These are phyloP conservation scores for Mythimna ferrago DNA, from an alignment of 2,888 invertebrate genomes.

Conservation along the genomic window DNA sequence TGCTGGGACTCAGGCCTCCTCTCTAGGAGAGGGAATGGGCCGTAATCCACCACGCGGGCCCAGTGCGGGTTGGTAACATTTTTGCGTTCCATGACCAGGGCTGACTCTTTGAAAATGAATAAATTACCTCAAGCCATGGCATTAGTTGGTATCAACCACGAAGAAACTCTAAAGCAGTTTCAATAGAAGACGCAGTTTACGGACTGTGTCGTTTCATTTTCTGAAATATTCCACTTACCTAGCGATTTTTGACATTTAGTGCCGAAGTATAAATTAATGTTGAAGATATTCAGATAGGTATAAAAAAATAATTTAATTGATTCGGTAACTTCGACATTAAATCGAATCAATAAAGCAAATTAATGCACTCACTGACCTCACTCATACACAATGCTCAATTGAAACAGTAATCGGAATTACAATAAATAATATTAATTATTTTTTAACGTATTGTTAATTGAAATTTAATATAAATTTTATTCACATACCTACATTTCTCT, in stretches of 20 bases:
- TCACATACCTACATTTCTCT: not conserved
- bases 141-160: too few relatives aligned
- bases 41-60: too few relatives aligned
- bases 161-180: not conserved
- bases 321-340: not conserved
- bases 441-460: not conserved
- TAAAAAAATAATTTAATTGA: constrained; percentile 13
- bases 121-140: too few relatives aligned
- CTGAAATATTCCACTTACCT: not conserved
- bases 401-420: constrained; percentile 35
- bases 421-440: constrained; percentile 27
- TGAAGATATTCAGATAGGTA: too few relatives aligned
- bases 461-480: not conserved
- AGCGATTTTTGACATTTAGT: too few relatives aligned
- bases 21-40: too few relatives aligned
- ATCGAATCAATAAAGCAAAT: constrained; percentile 23
- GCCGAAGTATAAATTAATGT: too few relatives aligned
- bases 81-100: too few relatives aligned
- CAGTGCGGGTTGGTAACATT: too few relatives aligned
- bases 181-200: not conserved
- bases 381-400: constrained; percentile 23
- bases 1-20: too few relatives aligned
- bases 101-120: too few relatives aligned
- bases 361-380: constrained; percentile 33
- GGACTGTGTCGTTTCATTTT: not conserved